phyloP scores from a whole-genome alignment of 2,113 vertebrate genomes.

The Phrynosoma blainvillii region DNA sequence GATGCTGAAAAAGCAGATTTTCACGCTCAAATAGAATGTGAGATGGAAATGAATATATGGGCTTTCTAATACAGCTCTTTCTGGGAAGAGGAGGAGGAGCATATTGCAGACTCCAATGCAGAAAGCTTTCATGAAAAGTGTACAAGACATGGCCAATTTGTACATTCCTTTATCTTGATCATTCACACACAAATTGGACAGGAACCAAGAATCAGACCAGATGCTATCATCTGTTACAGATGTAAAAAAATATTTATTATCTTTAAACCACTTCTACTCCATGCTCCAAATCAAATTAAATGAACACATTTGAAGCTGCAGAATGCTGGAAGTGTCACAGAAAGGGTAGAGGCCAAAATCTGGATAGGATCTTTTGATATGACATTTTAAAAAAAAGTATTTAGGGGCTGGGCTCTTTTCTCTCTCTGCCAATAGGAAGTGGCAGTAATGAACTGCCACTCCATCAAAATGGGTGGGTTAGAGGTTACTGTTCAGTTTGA shows the following conservation, averaged over 20 bases:
- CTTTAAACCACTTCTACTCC: background rate
- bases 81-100: background rate
- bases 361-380: background rate
- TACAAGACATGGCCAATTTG: background rate
- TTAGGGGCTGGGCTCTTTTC: background rate
- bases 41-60: background rate
- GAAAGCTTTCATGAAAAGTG: background rate
- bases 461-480: background rate
- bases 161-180: background rate
- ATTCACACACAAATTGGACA: background rate
- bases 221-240: background rate
- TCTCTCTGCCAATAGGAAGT: background rate
- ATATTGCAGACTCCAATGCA: background rate
- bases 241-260: slow-evolving; percentile 16
- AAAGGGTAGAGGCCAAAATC: background rate
- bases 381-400: too few relatives aligned
- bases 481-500: background rate
- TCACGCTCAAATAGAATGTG: too few relatives aligned
- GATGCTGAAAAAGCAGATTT: too few relatives aligned
- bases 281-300: background rate
- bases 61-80: background rate
- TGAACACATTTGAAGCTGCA: background rate
- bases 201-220: background rate
- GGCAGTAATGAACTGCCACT: background rate
- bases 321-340: background rate